Evolutionary conservation across 2,113 vertebrate species (phyloP).

Genomic region (Phrynosoma platyrhinos): DNA sequence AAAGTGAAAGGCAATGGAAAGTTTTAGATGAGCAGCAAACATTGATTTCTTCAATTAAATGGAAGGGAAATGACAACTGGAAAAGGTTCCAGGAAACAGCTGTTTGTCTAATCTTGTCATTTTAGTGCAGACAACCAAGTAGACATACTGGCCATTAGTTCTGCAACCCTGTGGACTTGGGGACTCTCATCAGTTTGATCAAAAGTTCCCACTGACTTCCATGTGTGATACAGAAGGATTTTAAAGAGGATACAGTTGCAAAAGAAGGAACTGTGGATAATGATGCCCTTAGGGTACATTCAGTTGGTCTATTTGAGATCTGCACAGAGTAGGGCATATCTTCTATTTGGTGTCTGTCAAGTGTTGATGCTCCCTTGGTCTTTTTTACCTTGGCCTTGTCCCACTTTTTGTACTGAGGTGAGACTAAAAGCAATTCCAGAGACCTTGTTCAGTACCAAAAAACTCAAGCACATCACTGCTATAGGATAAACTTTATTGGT

Average conservation of each 20-base stretch:
- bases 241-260: background rate
- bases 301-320: background rate
- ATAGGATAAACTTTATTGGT: no score
- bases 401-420: background rate
- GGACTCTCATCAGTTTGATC: conserved; percentile 8
- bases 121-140: conserved; percentile 20
- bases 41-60: conserved; percentile 67
- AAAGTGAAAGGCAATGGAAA: conserved; percentile 70
- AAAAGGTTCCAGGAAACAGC: conserved; percentile 49
- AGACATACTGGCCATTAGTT: background rate
- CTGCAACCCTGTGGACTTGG: background rate
- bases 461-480: no score
- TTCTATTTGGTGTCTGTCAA: background rate
- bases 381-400: background rate
- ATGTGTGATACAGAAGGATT: fast-evolving
- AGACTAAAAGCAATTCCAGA: no score
- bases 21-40: conserved; percentile 67
- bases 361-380: background rate
- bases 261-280: fast-evolving
- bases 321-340: no score
- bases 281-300: background rate
- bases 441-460: no score
- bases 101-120: conserved; percentile 8
- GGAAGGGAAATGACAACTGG: conserved; percentile 22
- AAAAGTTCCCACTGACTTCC: background rate